Base-by-base conservation (phyloP, 2,888 invertebrate species). In the Anoncus sp. region DNA sequence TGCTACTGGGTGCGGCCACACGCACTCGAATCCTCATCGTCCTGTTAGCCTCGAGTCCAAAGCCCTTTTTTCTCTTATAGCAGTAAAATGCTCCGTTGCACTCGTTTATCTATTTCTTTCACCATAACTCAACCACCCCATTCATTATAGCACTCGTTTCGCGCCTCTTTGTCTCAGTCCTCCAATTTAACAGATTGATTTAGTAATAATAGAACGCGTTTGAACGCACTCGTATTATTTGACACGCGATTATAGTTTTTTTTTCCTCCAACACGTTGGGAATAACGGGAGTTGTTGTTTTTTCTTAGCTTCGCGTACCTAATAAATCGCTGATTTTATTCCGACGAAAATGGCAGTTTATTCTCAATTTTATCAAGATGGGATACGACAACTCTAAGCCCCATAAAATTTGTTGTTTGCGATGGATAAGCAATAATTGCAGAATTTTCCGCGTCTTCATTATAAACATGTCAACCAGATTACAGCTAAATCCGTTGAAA, bases 131-230 rank as follows among this genome's bases (percentile, higher is more conserved):
- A 78, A 45, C 51, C 69, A 63, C 71, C 43, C 59, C 43, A 7
- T 59, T 71, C 75, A 38, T 53, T 78, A 35, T 24, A 74, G 51
- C 55, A 63, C 59, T 63, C 74, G 24, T 55, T 75, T 76, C 74
- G 59, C 74, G n/a, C 53, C 67, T 35, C 70, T 55, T 71, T 62
- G 60, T 66, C 47, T 53, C 53, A 49, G 53, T 62, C 74, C 75
- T 83, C 85, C 87, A 87, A n/a, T 86, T 86, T 87, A 81, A 82
- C 81, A 86, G 85, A 87, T 87, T 87, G 85, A 86, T 87, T 86
- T 79, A 35, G 22, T 38, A 49, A 49, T 63, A 22, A 63, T 20
- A 22, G 22, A 14, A 63, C 35, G 35, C 49, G 5, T 14, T 27
- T 12, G 20, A 22, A 38, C 18, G 7, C 31, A 38, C 38, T 38